A percentile compares a stretch with the other conserved stretches of the same genome.
Conservation (phyloP, 2,113 vertebrate genomes). For the Larimichthys polyactis region DNA sequence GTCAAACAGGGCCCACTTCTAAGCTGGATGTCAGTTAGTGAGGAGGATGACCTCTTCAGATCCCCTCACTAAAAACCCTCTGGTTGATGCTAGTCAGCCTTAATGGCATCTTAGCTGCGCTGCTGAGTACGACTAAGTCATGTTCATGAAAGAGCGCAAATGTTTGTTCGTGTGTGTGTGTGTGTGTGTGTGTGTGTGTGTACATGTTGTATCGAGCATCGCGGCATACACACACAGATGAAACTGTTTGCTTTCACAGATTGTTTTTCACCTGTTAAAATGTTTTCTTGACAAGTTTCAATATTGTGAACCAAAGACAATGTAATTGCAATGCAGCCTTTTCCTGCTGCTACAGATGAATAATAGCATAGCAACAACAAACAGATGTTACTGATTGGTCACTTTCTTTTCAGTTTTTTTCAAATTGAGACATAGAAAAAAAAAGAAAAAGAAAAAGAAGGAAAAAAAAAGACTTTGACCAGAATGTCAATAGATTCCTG, state of each 20-base stretch:
- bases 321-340: neutral
- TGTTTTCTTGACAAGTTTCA: conserved; percentile 29
- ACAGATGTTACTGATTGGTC: conserved; percentile 34
- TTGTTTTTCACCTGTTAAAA: conserved; percentile 32
- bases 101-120: conserved; percentile 45
- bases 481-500: neutral
- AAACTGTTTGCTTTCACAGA: conserved; percentile 20
- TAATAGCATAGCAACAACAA: conserved; percentile 13
- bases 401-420: neutral
- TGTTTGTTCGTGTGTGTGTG: neutral
- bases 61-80: conserved; percentile 57
- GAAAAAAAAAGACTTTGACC: neutral
- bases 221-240: neutral
- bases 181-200: conserved; percentile 11
- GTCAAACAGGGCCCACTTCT: conserved; percentile 42
- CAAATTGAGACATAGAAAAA: neutral
- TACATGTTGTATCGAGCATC: conserved; percentile 9
- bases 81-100: conserved; percentile 47
- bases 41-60: conserved; percentile 55
- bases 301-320: conserved; percentile 21
- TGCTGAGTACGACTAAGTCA: conserved; percentile 49
- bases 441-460: neutral
- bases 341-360: conserved; percentile 15
- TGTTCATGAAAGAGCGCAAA: conserved; percentile 16
- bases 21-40: conserved; percentile 69